Evolutionary conservation across 2,888 invertebrate genomes (phyloP), one percentile per base, ranked within the genome.

Genomic region (Nasonia oneida): DNA sequence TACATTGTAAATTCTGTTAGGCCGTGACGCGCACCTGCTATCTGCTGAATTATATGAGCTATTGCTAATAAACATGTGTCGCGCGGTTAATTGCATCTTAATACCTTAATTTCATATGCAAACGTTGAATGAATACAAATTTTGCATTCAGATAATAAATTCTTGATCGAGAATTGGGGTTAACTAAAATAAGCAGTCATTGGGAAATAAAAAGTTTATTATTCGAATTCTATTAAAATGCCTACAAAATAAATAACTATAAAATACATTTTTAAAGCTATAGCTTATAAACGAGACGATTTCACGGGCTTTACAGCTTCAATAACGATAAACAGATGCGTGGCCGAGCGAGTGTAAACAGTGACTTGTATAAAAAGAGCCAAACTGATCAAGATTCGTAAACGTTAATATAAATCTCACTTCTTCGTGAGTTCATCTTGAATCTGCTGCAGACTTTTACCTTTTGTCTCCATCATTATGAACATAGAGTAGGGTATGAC

Each of bases 391-490:
- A 8, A 42, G 42, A 42, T 42, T 42, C 8, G 42, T 42, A 47
- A 47, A 10, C 47, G 12, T 47, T 47, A 42, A 42, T 42, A 8
- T 42, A 8, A 5, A 42, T 6, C 6, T 47, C 47, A 47, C 47
- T 47, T 47, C 47, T 10, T 47, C 47, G 12, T 47, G 47, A 47
- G 47, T 47, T 86, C 79, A n/a, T 83, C 84, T 73, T 88, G 87
- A 64, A 88, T 88, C 64, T 88, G 84, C 71, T 90, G 88, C 2
- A 92, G 77, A 0, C 89, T 90, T 80, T 91, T 92, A 0, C 91
- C 91, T 77, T 90, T 92, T 0, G 92, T 92, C 79, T 92, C 91
- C 6, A 90, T 90, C n/a, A 92, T 57, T 4, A 79, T 14, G 29
- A 79, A 84, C 3, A 88, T n/a, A 2, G 81, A 75, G 67, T 85